Evolutionary conservation across 2,888 invertebrate genomes (phyloP).

Genomic region (Venustoraphidia nigricollis): DNA sequence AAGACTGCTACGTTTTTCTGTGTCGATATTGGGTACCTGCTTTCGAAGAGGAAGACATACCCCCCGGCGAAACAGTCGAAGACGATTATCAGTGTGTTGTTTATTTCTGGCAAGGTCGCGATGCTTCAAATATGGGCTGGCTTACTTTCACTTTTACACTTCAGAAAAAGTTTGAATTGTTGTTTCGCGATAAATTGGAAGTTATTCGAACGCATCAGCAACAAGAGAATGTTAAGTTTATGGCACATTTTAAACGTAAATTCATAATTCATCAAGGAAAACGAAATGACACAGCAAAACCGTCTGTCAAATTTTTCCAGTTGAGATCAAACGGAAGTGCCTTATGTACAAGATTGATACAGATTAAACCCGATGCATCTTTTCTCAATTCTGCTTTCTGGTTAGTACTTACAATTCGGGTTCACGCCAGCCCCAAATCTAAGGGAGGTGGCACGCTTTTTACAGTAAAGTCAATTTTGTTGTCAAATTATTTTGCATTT

Average conservation of each 20-base stretch:
- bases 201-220: conserved; percentile 95
- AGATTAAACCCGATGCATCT: conserved; percentile 72
- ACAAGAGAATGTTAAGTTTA: conserved; percentile 95
- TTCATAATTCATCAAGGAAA: conserved; percentile 88
- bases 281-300: conserved; percentile 39
- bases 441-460: too few relatives aligned
- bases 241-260: conserved; percentile 90
- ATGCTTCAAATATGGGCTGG: conserved; percentile 99
- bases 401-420: conserved; percentile 32
- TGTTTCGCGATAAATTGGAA: conserved; percentile 82
- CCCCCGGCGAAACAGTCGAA: conserved; percentile 27
- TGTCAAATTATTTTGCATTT: too few relatives aligned
- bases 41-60: conserved; percentile 38
- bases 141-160: conserved; percentile 95
- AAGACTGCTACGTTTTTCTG: conserved; percentile 95
- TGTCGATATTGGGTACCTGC: conserved; percentile 83
- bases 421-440: too few relatives aligned
- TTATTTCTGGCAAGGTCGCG: conserved; percentile 99
- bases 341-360: conserved; percentile 81
- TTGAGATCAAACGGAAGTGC: conserved; percentile 91
- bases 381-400: conserved; percentile 90
- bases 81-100: conserved; percentile 82
- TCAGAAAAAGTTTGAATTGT: conserved; percentile 77
- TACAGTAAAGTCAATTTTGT: too few relatives aligned
- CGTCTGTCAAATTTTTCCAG: conserved; percentile 81